Percentiles rank a stretch among this genome's conserved stretches.
Evolutionary conservation across 2,888 invertebrate species (phyloP).

Genomic region (Zygaena filipendulae): DNA sequence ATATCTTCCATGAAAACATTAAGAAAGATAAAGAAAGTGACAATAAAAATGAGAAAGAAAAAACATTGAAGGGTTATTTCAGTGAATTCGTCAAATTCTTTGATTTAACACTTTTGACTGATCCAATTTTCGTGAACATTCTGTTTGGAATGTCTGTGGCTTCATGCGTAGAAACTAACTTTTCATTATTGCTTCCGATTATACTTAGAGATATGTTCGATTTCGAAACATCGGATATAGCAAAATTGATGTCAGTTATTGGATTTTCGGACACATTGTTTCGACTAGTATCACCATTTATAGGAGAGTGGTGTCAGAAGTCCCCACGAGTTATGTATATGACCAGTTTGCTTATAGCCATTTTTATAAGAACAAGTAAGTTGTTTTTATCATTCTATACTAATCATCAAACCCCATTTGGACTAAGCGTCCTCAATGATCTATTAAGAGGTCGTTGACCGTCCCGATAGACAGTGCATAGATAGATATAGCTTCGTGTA

Average conservation of each 20-base stretch:
- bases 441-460: too few relatives aligned
- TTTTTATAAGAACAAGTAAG: conserved; percentile 73
- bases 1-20: conserved; percentile 55
- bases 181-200: conserved; percentile 73
- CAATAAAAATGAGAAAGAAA: conserved; percentile 16
- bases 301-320: conserved; percentile 72
- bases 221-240: conserved; percentile 68
- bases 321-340: conserved; percentile 74
- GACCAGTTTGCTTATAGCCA: conserved; percentile 67
- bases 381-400: too few relatives aligned
- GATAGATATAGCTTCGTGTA: too few relatives aligned
- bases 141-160: conserved; percentile 75
- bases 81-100: conserved; percentile 62
- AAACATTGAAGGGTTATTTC: conserved; percentile 26
- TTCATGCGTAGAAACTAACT: conserved; percentile 76
- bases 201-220: conserved; percentile 72
- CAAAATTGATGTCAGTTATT: conserved; percentile 71
- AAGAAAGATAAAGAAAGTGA: conserved; percentile 23
- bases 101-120: conserved; percentile 73
- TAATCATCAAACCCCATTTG: too few relatives aligned
- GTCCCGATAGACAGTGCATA: too few relatives aligned
- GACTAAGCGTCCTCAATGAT: too few relatives aligned
- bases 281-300: conserved; percentile 72
- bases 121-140: conserved; percentile 75
- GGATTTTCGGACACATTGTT: conserved; percentile 70